Evolutionary conservation across 2,113 vertebrate genomes (phyloP).

Genomic region (Platycercus adscitus): DNA sequence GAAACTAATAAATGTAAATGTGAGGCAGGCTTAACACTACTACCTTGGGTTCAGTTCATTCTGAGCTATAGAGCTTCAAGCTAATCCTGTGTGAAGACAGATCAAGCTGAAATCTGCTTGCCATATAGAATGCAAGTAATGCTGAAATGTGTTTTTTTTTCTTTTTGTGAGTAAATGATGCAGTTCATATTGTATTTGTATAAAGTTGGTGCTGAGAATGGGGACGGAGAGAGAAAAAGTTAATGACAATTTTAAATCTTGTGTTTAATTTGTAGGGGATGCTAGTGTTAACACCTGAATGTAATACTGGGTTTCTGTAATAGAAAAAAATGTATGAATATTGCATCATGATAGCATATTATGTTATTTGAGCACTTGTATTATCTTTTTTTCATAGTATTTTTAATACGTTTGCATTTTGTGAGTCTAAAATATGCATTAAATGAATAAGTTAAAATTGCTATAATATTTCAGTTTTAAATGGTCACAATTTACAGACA

Average conservation of each 20-base stretch:
- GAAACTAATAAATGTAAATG: neutral
- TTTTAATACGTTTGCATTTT: neutral
- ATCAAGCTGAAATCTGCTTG: neutral
- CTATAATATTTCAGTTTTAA: neutral
- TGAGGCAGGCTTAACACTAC: neutral
- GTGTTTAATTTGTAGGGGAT: neutral
- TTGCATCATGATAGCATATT: neutral
- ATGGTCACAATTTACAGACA: accelerated
- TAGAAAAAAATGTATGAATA: neutral
- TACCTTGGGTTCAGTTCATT: neutral
- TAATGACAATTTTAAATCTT: neutral
- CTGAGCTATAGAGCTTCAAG: neutral
- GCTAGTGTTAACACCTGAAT: neutral
- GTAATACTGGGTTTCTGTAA: neutral
- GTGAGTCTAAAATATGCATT: neutral
- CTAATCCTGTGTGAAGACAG: neutral
- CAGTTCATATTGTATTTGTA: neutral
- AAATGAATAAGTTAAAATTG: neutral
- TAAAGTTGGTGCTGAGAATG: neutral
- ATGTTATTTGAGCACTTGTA: neutral
- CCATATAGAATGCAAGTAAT: neutral
- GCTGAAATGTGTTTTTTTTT: neutral
- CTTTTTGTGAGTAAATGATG: neutral
- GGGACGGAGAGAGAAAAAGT: neutral
- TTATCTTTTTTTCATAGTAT: neutral